phyloP scores from a whole-genome alignment of 1,140 invertebrate species.

The Yoshiicerus persimilis region DNA sequence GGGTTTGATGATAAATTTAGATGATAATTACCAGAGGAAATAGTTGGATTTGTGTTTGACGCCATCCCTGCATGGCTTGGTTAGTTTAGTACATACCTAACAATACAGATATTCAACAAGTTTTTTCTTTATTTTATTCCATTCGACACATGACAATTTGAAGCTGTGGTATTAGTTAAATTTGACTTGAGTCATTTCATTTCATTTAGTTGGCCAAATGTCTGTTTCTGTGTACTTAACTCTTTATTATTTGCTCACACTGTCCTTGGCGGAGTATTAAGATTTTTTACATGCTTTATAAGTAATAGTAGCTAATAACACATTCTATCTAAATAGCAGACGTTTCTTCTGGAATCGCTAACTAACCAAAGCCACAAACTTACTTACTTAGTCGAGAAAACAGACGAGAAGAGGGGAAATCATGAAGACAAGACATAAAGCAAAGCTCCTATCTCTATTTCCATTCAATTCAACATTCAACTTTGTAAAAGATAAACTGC shows the following conservation, averaged over 20 bases:
- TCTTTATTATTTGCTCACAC: constrained; percentile 14
- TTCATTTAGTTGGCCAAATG: background rate
- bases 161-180: background rate
- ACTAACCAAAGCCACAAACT: background rate
- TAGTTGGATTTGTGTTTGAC: constrained; percentile 9
- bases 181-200: background rate
- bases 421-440: background rate
- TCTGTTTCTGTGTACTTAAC: constrained; percentile 30
- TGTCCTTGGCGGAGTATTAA: constrained; percentile 33
- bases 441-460: background rate
- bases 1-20: background rate
- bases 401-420: constrained; percentile 12
- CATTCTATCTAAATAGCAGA: constrained; percentile 1
- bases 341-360: background rate
- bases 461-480: background rate
- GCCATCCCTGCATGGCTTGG: background rate
- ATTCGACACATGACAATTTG: background rate
- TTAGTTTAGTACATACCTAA: no score
- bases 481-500: background rate
- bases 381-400: constrained; percentile 6
- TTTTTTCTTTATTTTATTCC: background rate
- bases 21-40: constrained; percentile 18
- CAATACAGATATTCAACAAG: background rate
- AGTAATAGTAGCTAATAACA: background rate
- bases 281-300: constrained; percentile 9